Base-by-base conservation (phyloP, 2,113 vertebrate species). In the Pristiophorus japonicus region DNA sequence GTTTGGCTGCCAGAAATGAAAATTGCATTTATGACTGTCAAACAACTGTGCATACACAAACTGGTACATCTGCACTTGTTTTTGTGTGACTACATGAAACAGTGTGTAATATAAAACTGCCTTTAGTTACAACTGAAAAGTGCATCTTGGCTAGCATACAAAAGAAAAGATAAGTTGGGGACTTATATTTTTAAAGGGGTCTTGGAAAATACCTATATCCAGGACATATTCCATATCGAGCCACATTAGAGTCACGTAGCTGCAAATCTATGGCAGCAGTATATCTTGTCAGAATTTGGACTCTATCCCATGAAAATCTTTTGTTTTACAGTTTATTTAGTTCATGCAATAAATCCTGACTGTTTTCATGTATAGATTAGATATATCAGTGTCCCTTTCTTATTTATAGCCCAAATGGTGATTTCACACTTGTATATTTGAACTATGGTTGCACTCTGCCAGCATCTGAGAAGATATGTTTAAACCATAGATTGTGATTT, bases 371-470 rank as follows among this genome's bases (percentile, higher is more conserved):
- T 94, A 34, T 42, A 30, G 12, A 6, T 94, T 67, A 66, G 38
- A 66, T 65, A 66, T 45, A 94, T 45, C 11, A 59, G 27, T 59
- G 27, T 90, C 27, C 47, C 30, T 16, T 90, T 84, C 51, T 59
- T 65, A 94, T 94, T 94, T 94, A 94, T 66, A 45, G 62, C 14
- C n/a, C 63, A 66, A 94, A 66, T 94, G 51, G 12, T 94, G 38
- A 66, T 94, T 94, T 94, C 62, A 94, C 38, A 66, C 63, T 65
- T 92, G 65, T 42, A 45, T 27, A 94, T 94, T 94, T 94, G 63
- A 94, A 66, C 91, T 14, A 42, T 94, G 45, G 38, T 27, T 94
- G n/a, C 91, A 94, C 63, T 94, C 91, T 94, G 90, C 90, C 24
- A 94, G 45, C 38, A 73, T 51, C 93, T 70, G 65, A 67, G 38